Evolutionary conservation across 1,140 invertebrate species (phyloP).

Genomic region (Condylostylus longicornis): DNA sequence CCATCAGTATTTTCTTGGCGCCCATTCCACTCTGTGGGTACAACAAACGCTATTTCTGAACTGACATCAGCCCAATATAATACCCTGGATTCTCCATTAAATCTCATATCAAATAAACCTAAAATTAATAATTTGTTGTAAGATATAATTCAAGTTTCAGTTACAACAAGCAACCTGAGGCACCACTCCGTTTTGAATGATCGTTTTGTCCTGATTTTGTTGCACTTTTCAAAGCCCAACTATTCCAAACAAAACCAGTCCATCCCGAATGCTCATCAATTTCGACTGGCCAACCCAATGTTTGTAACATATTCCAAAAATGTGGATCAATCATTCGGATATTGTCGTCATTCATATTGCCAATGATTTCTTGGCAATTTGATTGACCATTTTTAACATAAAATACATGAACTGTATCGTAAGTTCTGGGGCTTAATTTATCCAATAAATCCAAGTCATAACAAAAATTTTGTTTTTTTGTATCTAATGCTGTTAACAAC

Average conservation of each 20-base stretch:
- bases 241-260: slow-evolving; percentile 73
- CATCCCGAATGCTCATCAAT: slow-evolving; percentile 72
- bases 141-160: slow-evolving; percentile 37
- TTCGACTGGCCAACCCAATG: slow-evolving; percentile 74
- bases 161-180: too few species aligned
- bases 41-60: slow-evolving; percentile 86
- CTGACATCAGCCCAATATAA: slow-evolving; percentile 94
- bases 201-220: slow-evolving; percentile 21
- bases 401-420: slow-evolving; percentile 88
- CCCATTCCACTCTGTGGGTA: slow-evolving; percentile 54
- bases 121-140: too few species aligned
- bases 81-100: slow-evolving; percentile 46
- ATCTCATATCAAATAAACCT: slow-evolving; percentile 12
- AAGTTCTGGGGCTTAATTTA: slow-evolving; percentile 62
- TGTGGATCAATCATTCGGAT: slow-evolving; percentile 31
- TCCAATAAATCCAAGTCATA: slow-evolving; percentile 60
- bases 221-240: slow-evolving; percentile 44
- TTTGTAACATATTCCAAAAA: slow-evolving; percentile 65
- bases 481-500: slow-evolving; percentile 59
- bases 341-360: slow-evolving; percentile 54
- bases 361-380: slow-evolving; percentile 58
- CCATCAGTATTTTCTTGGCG: slow-evolving; percentile 31
- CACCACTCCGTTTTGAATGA: slow-evolving; percentile 2
- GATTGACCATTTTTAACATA: slow-evolving; percentile 81
- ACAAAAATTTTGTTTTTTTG: slow-evolving; percentile 51